Conservation (phyloP, 2,113 vertebrate genomes). For the Psettodes erumei region DNA sequence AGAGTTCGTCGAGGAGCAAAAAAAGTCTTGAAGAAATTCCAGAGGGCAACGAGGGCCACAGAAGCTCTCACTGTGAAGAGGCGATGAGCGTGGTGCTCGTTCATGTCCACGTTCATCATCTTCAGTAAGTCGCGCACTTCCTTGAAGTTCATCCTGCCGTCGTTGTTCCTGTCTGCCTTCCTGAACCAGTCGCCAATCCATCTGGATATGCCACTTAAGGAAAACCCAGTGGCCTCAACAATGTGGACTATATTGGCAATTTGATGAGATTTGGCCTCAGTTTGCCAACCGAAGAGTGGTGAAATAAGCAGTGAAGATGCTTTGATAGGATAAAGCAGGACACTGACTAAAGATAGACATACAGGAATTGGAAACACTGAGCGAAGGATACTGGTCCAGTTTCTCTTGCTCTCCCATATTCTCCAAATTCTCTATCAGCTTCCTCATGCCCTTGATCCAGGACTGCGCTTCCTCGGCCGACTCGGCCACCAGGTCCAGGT, state of each 20-base stretch:
- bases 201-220: conserved; percentile 83
- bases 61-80: conserved; percentile 88
- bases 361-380: not conserved
- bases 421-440: conserved; percentile 89
- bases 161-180: conserved; percentile 93
- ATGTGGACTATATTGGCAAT: not conserved
- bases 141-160: conserved; percentile 93
- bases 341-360: not conserved
- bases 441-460: conserved; percentile 90
- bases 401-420: conserved; percentile 93
- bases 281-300: not conserved
- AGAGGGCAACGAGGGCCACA: no score
- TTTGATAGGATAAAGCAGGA: not conserved
- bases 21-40: no score
- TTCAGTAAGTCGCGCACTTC: conserved; percentile 89
- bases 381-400: conserved; percentile 93
- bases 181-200: conserved; percentile 97
- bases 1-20: not conserved
- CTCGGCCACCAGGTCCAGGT: conserved; percentile 92
- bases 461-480: conserved; percentile 87
- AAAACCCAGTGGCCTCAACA: conserved; percentile 4
- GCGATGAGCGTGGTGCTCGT: conserved; percentile 87
- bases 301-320: not conserved
- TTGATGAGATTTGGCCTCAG: not conserved
- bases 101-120: conserved; percentile 98